Evolutionary conservation across 1,140 invertebrate genomes (phyloP), one percentile per base, ranked within the genome.

Genomic region (Macrosteles quadrilineatus): DNA sequence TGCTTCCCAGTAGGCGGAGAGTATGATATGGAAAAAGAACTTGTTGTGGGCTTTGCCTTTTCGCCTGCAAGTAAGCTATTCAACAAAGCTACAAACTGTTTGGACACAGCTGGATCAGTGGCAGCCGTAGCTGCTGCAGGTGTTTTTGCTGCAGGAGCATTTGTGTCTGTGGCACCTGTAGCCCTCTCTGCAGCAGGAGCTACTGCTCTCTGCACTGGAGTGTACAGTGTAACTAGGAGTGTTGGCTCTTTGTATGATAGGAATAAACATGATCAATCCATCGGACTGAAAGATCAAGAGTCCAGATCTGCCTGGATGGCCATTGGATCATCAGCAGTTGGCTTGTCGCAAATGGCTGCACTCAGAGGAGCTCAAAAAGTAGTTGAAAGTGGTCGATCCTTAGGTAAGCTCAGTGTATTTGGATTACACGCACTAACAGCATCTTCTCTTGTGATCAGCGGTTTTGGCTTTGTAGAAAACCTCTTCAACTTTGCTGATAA

Each of bases 401-500:
- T 66, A 17, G 21, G n/a, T 6, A 66, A 45, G 25, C 29, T 66
- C 23, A 19, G 32, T 43, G 23, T 25, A 14, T 66, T 45, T 66
- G 63, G 63, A 19, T 17, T 66, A 14, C 32, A 43, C 19, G 63
- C 63, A 2, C 27, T 66, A n/a, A 66, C n/a, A 14, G 40, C 63
- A 19, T 23, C 32, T 11, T 66, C 63, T 9, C 21, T 66, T 9
- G 63, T 25, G 23, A 43, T 66, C 21, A 66, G 21, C 21, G 63
- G 63, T 12, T 66, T 45, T 45, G 63, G 63, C 1, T 66, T 66
- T 45, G 63, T 66, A 21, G 63, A 66, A n/a, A 27, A 27, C 23
- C 21, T 45, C 17, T 25, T 45, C 6, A 40, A 43, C 6, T 66
- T 32, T 27, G 40, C 21, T 29, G 63, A 43, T 14, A 66, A 66